Percentiles rank a stretch among this genome's conserved stretches.
Conservation (phyloP, 1,140 invertebrate species). For the Caenorhabditis inopinata region DNA sequence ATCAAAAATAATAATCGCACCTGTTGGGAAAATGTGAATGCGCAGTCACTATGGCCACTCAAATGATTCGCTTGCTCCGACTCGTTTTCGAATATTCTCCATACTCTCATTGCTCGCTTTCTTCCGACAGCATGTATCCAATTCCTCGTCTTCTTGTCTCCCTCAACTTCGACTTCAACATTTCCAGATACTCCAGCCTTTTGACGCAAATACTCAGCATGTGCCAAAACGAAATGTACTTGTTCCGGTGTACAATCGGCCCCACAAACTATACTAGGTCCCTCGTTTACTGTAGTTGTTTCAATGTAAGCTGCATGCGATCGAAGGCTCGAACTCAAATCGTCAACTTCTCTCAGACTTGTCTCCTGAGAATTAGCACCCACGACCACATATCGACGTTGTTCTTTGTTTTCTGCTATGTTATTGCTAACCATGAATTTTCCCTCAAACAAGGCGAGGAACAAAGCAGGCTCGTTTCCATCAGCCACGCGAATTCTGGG, state of each 20-base stretch:
- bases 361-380: not conserved
- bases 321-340: not conserved
- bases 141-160: not conserved
- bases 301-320: slow-evolving; percentile 24
- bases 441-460: slow-evolving; percentile 6
- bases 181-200: not conserved
- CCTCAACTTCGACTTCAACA: not conserved
- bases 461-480: slow-evolving; percentile 31
- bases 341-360: not conserved
- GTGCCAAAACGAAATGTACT: not conserved
- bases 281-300: not conserved
- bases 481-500: slow-evolving; percentile 21
- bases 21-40: slow-evolving; percentile 17
- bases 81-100: slow-evolving; percentile 37
- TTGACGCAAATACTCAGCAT: not conserved
- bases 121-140: slow-evolving; percentile 20
- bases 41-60: not conserved
- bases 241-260: not conserved
- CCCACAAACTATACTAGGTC: not conserved
- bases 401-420: not conserved
- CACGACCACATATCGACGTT: not conserved
- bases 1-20: not conserved
- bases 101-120: not conserved
- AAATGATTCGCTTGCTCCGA: slow-evolving; percentile 5
- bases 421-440: slow-evolving; percentile 16